phyloP scores from a whole-genome alignment of 2,888 invertebrate genomes.

The Erynnis tages region DNA sequence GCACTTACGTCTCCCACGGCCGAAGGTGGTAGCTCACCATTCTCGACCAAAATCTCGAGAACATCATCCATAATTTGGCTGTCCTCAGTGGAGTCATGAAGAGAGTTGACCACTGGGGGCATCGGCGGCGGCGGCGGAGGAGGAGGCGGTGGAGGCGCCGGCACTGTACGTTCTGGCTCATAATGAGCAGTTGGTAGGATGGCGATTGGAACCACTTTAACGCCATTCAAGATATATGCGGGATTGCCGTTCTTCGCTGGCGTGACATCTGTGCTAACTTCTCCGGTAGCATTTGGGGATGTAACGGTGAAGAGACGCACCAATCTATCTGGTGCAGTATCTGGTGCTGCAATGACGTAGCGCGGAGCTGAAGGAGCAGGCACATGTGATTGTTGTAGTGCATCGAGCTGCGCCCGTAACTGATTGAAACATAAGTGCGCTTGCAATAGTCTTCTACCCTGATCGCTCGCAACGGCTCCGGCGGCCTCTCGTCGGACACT shows the following conservation, averaged over 20 bases:
- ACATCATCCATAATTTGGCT: conserved; percentile 95
- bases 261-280: conserved; percentile 36
- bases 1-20: conserved; percentile 86
- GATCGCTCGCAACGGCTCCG: conserved; percentile 71
- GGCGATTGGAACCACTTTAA: conserved; percentile 75
- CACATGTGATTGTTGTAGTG: conserved; percentile 75
- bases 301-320: conserved; percentile 63
- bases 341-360: conserved; percentile 51
- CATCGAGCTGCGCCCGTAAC: conserved; percentile 84
- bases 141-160: conserved; percentile 59
- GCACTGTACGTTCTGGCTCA: conserved; percentile 58
- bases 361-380: conserved; percentile 69
- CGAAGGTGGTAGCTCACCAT: conserved; percentile 94
- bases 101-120: conserved; percentile 37
- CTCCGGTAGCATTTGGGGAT: conserved; percentile 42
- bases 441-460: conserved; percentile 80
- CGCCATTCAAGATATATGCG: conserved; percentile 85
- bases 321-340: conserved; percentile 52
- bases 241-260: conserved; percentile 60
- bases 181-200: conserved; percentile 71
- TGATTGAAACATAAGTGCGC: conserved; percentile 80
- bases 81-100: conserved; percentile 59
- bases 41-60: conserved; percentile 95
- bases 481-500: conserved; percentile 83
- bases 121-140: conserved; percentile 56